Base-by-base conservation (phyloP, 2,888 invertebrate species). In the Elysia crispata region DNA sequence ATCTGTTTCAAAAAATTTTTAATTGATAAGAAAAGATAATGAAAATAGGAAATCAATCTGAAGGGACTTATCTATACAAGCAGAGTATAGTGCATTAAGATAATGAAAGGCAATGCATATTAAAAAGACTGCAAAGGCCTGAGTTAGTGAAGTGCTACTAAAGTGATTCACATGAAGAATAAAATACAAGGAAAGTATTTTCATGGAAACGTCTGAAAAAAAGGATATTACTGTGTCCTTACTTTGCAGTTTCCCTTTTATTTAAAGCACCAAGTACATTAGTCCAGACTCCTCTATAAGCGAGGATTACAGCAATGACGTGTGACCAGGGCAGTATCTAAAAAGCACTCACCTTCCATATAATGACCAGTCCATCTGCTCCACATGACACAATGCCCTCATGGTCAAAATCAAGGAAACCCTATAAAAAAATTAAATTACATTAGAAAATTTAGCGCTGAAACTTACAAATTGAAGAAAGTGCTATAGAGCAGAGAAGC, bases 381-480 rank as follows among this genome's bases (percentile, higher is more conserved):
- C 89, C 89, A 87, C 89, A 90, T 0, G 89, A 87, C 28, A 88
- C 85, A 67, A 89, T 82, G 8, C 88, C 87, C 70, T 89, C 87
- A 50, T 79, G 82, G 31, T 87, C 89, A 82, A 85, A 86, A 76
- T 89, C 89, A 20, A 88, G 74, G 72, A 88, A 85, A 81, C 83
- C 86, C 89, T 89, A 82, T 31, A 81, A 82, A 23, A 69, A 15
- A 60, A 60, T 23, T 41, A 41, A 41, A 11, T 6, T 11, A 41
- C 41, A 41, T 6, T 41, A 3, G 11, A 41, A 41, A 41, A 11
- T 41, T n/a, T n/a, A n/a, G n/a, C n/a, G n/a, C n/a, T n/a, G n/a
- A n/a, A n/a, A n/a, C n/a, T n/a, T n/a, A n/a, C n/a, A 41, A 41
- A 41, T 6, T 41, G 41, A 41, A 41, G 41, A 41, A 41, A 41